A percentile compares a stretch with the other conserved stretches of the same genome.
Conservation (phyloP, 2,113 vertebrate species). For the Laterallus jamaicensis region DNA sequence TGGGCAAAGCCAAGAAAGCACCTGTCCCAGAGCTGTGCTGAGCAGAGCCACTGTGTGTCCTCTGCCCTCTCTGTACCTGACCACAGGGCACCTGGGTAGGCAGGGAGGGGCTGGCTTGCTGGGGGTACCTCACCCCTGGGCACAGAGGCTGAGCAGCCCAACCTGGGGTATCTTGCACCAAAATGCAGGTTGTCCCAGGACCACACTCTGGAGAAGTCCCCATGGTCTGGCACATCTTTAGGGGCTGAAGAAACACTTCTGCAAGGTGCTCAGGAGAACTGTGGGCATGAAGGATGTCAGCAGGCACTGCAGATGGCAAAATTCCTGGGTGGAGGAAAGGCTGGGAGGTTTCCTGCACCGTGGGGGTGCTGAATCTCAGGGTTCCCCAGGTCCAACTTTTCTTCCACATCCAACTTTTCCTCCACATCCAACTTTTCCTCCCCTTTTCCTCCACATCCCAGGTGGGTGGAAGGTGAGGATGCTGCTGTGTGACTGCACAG, state of each 20-base stretch:
- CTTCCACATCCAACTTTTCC: background rate
- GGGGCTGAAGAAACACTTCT: background rate
- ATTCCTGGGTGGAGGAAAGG: background rate
- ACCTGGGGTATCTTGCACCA: background rate
- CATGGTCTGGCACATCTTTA: too few relatives aligned
- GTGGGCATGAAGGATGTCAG: background rate
- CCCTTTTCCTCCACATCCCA: rapidly evolving
- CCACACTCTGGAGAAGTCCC: background rate
- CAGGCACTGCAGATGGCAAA: background rate
- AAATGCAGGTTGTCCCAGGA: too few relatives aligned
- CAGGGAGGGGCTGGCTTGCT: background rate
- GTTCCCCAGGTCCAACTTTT: background rate
- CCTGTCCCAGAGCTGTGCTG: background rate
- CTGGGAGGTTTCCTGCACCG: background rate
- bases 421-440: background rate
- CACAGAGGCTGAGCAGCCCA: background rate
- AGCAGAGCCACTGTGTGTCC: background rate
- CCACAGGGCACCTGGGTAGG: rapidly evolving
- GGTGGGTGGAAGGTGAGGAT: background rate
- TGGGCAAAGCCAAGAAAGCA: background rate
- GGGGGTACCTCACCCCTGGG: background rate
- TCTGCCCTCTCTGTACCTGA: background rate
- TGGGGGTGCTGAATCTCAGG: background rate
- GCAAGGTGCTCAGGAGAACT: background rate
- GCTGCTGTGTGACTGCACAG: background rate